Base-by-base conservation (phyloP, 2,113 vertebrate species). In the Planiliza haematocheilus region DNA sequence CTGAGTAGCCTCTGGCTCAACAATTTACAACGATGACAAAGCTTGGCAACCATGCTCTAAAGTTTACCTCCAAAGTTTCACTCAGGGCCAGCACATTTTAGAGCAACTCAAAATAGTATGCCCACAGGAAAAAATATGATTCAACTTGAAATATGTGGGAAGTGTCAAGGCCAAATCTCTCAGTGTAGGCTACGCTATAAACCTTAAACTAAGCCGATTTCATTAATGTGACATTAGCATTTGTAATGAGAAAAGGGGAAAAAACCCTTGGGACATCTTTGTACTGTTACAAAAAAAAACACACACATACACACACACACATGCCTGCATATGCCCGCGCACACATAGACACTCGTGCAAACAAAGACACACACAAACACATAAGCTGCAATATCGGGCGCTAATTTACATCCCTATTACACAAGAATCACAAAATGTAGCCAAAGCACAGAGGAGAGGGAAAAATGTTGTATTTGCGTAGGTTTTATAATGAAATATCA, bases 221-320 rank as follows among this genome's bases (percentile, higher is more conserved):
- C 84, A 92, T 92, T 91, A 90, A 91, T 91, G 84, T 90, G 86
- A 92, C 83, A 92, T 92, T 91, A 90, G 90, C 90, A 92, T 91
- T 89, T 85, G 86, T 90, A 87, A 92, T 90, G 86, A 91, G 91
- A 81, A 88, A 82, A 61, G 57, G 75, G 71, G 82, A 41, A 74
- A 74, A 70, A 74, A 50, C 88, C 91, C 88, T 86, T 24, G 84
- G 88, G 86, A 86, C 86, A 90, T 89, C 64, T 90, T 80, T 86
- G 85, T 85, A 64, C 83, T 72, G 62, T 60, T 72, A 69, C 38
- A 79, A 69, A 83, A 84, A 77, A 56, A 12, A 30, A 70, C 61
- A 71, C 78, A 82, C 72, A 79, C 61, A 71, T 75, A 82, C 72
- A 79, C 37, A 56, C 49, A 78, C 18, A 43, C 41, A 51, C 66